These are phyloP conservation scores for Girardinus metallicus DNA, from an alignment of 2,797 vertebrate genomes.

Conservation along the genomic window DNA sequence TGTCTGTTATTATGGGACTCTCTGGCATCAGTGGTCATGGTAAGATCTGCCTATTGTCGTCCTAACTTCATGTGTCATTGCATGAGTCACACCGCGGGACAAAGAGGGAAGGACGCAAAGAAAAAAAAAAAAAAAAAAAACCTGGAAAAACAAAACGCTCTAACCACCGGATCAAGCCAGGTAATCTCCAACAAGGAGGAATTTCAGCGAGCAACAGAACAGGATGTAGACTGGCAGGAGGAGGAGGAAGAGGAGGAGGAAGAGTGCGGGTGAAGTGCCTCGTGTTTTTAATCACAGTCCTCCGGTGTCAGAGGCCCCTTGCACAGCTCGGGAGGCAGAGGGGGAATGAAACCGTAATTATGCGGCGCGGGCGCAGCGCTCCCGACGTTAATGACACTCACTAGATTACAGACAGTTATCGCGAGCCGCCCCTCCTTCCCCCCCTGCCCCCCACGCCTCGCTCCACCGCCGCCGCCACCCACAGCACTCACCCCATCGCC, in stretches of 20 bases:
- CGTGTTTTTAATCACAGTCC: conserved; percentile 78
- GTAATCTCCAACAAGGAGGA: conserved; percentile 57
- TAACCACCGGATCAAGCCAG: conserved; percentile 14
- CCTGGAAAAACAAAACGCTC: conserved; percentile 19
- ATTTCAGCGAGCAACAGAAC: conserved; percentile 54
- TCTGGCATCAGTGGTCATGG: conserved; percentile 48
- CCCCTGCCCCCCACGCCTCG: background rate
- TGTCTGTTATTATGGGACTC: conserved; percentile 36
- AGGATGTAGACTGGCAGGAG: conserved; percentile 58
- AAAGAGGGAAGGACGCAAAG: conserved; percentile 18
- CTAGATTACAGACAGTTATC: conserved; percentile 74
- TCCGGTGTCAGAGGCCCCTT: conserved; percentile 73
- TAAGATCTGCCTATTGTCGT: conserved; percentile 39
- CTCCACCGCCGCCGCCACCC: conserved; percentile 39
- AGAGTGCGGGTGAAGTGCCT: conserved; percentile 61
- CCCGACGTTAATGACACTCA: conserved; percentile 73
- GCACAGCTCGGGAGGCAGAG: conserved; percentile 68
- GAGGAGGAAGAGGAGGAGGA: conserved; percentile 37
- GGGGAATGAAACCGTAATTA: conserved; percentile 79
- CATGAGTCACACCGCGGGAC: conserved; percentile 13
- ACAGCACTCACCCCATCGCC: conserved; percentile 33
- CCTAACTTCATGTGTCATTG: conserved; percentile 12
- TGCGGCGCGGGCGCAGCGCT: conserved; percentile 63
- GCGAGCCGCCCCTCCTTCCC: conserved; percentile 46
- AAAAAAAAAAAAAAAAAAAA: background rate